Base-by-base conservation (phyloP, 2,797 vertebrate genomes). In the Heliangelus exortis region DNA sequence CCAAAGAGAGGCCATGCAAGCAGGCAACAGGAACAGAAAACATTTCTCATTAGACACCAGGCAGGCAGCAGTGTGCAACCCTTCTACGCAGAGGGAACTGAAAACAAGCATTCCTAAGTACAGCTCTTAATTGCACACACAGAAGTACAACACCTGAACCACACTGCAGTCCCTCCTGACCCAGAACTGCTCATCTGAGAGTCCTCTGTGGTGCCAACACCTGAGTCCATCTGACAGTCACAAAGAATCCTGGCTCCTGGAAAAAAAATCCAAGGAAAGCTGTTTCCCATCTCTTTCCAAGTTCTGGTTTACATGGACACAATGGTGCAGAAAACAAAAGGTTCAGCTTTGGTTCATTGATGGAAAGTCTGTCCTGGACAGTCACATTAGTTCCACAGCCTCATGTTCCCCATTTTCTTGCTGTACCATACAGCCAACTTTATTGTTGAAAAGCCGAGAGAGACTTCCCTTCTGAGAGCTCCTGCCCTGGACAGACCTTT, bases 381-480 rank as follows among this genome's bases (percentile, higher is more conserved):
- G 36, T 98, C 96, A 98, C 82, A 95, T 83, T 3, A 97, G 82
- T 45, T 98, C 97, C 18, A 97, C 63, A 0, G 96, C 80, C 72
- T 97, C 97, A 0, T 95, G 95, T 12, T 96, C 96, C 54, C 94
- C 69, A 1, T 87, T 93, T 41, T 96, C 96, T 47, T 89, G 94
- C 77, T 68, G 94, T 21, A 95, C 81, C 65, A 96, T 89, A 28
- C 98, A 98, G 87, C 98, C 98, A 1, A 98, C 98, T 76, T 97
- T 98, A 71, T 98, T 98, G 93, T 98, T 98, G 96, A 98, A 98
- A 89, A 98, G 96, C 7, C 97, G 97, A 7, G 98, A 95, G 50
- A 98, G 94, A 62, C 97, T 97, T n/a, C 97, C 97, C 86, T 96
- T 97, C 90, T 97, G 96, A 10, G 96, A 96, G 58, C 93, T 84